phyloP scores from a whole-genome alignment of 2,888 invertebrate species.

The Tinea trinotella region DNA sequence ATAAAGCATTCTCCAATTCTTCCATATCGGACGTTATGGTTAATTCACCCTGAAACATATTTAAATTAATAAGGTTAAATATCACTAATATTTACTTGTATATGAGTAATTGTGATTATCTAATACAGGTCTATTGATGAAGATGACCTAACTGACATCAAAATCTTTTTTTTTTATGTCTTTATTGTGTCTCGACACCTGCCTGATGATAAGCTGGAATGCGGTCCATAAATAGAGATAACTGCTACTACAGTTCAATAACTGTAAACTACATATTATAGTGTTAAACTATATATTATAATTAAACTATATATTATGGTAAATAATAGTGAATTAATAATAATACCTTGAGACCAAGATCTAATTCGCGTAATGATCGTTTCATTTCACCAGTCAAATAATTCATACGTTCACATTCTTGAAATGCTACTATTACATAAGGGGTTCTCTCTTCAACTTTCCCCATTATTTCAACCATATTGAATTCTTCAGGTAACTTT shows the following conservation, averaged over 20 bases:
- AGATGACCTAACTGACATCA: too few species aligned
- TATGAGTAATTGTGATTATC: neutral
- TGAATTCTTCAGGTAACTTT: conserved; percentile 95
- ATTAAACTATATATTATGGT: too few species aligned
- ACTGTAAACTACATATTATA: too few species aligned
- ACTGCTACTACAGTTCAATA: too few species aligned
- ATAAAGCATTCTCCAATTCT: conserved; percentile 91
- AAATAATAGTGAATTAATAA: too few species aligned
- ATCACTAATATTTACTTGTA: neutral
- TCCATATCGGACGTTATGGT: conserved; percentile 98
- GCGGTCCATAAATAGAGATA: too few species aligned
- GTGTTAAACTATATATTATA: too few species aligned
- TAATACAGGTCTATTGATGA: too few species aligned
- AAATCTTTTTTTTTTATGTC: too few species aligned
- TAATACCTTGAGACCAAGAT: conserved; percentile 88
- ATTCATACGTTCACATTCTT: conserved; percentile 98
- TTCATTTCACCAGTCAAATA: conserved; percentile 92
- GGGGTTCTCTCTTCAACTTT: conserved; percentile 97
- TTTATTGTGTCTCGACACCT: too few species aligned
- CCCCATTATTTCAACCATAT: conserved; percentile 95
- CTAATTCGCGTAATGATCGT: conserved; percentile 90
- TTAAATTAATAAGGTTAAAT: neutral
- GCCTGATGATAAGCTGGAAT: too few species aligned
- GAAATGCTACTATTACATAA: conserved; percentile 95
- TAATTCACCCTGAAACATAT: conserved; percentile 83